These are phyloP conservation scores for Aplysina aerophoba DNA, from an alignment of 37 sponge, comb jelly and placozoan genomes.

Conservation along the genomic window DNA sequence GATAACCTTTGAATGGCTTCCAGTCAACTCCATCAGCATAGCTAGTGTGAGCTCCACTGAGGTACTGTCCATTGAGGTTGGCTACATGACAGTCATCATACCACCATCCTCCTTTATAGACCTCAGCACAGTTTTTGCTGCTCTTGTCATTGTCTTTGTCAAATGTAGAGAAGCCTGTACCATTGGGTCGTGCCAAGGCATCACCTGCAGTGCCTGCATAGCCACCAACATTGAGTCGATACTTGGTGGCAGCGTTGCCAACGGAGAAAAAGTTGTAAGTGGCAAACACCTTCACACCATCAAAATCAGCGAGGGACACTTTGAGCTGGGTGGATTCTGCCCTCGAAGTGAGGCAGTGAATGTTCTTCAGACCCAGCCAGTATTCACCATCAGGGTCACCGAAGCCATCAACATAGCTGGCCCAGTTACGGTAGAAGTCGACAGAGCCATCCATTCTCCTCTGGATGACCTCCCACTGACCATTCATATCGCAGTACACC, in stretches of 20 bases:
- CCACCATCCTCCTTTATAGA: slow-evolving; percentile 5
- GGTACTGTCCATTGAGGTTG: slow-evolving; percentile 10
- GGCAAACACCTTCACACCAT: neutral
- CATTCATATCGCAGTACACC: slow-evolving; percentile 31
- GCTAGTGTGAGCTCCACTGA: neutral
- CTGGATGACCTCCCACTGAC: slow-evolving; percentile 14
- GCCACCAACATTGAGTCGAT: neutral
- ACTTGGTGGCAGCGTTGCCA: neutral
- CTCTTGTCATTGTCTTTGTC: slow-evolving; percentile 2
- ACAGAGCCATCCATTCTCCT: slow-evolving; percentile 26
- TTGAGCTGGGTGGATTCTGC: neutral
- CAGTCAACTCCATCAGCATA: neutral
- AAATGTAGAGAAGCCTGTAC: neutral
- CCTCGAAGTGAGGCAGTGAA: neutral
- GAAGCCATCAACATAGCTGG: slow-evolving; percentile 11
- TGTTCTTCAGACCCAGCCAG: slow-evolving; percentile 11
- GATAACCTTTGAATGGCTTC: neutral
- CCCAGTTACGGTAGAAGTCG: slow-evolving; percentile 25
- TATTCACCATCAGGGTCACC: slow-evolving; percentile 26
- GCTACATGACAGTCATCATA: neutral
- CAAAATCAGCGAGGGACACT: neutral
- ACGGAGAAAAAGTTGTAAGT: neutral
- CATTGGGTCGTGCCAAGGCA: neutral
- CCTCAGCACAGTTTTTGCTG: neutral
- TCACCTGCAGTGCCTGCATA: slow-evolving; percentile 6